Evolutionary conservation across 2,797 vertebrate genomes (phyloP).

Genomic region (Ctenosaura bakeri): DNA sequence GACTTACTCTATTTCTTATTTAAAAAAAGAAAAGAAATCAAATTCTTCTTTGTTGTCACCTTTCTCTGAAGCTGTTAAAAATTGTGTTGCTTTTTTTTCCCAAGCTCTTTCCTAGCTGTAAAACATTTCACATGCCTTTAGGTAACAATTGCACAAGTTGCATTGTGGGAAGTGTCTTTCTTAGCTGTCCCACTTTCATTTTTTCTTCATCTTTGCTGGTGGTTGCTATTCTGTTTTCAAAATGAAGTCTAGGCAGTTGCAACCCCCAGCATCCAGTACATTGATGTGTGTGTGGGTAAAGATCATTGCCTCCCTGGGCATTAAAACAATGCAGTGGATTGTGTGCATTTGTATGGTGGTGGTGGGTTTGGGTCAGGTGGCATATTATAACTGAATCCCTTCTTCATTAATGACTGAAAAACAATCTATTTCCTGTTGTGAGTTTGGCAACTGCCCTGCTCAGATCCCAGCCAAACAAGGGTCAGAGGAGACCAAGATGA

Average conservation of each 20-base stretch:
- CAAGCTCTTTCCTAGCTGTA: conserved; percentile 38
- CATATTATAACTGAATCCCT: conserved; percentile 29
- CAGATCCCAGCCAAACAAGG: too few species aligned
- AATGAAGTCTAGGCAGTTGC: conserved; percentile 37
- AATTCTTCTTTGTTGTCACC: conserved; percentile 40
- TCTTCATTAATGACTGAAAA: conserved; percentile 67
- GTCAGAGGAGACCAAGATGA: too few species aligned
- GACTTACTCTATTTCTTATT: not conserved
- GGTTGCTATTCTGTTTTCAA: conserved; percentile 55
- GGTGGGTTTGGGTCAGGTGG: conserved; percentile 45
- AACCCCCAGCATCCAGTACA: conserved; percentile 41
- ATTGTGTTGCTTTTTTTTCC: conserved; percentile 25
- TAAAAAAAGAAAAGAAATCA: not conserved
- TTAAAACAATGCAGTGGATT: not conserved
- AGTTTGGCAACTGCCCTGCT: too few species aligned
- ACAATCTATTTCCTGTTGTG: conserved; percentile 60
- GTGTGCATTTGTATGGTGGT: not conserved
- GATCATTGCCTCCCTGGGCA: conserved; percentile 23
- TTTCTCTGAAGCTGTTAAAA: conserved; percentile 49
- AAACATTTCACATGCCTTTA: conserved; percentile 46
- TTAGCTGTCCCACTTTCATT: conserved; percentile 45
- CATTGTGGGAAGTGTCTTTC: conserved; percentile 46
- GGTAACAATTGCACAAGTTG: conserved; percentile 19
- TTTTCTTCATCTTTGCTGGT: conserved; percentile 38
- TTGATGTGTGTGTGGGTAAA: conserved; percentile 42